Evolutionary conservation across 2,797 vertebrate species (phyloP), one percentile per base, ranked within the genome.

Genomic region (Typhlichthys subterraneus): DNA sequence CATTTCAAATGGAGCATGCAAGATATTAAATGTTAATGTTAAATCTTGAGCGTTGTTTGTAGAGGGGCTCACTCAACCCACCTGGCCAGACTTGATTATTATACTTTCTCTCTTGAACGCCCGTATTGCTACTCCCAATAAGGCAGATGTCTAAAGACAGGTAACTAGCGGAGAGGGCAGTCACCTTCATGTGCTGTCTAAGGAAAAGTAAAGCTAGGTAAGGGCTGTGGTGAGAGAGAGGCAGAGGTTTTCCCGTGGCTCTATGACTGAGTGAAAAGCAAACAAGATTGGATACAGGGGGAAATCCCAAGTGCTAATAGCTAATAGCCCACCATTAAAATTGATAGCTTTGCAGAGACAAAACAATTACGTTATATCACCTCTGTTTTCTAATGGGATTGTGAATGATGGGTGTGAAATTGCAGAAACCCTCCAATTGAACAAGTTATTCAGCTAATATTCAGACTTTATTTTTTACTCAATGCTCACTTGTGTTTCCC

Each of bases 251-350:
- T 29, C 29, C 12, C 76, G 57, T 53, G 72, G 79, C 58, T 68
- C 68, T 4, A 52, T 84, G 82, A 85, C 62, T 73, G 70, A 84
- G 84, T 77, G 67, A 85, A 84, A 82, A 77, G 73, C 57, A 65
- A 61, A 76, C 65, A 57, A 78, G 59, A 80, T 64, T 53, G 1
- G 70, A 79, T 80, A 63, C 71, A 68, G 54, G 38, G 72, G 80
- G 70, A 73, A 83, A 85, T 83, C 85, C 13, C 69, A 89, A 86
- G 81, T 70, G 74, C 52, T 60, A 29, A 29, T 29, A 29, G 72
- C 77, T 88, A 89, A 90, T 87, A 89, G 81, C 78, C 61, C 57
- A 63, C 62, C 76, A 79, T 81, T 77, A 76, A 83, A 85, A 74
- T 2, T 66, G 60, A 78, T 67, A 68, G 72, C 69, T 79, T 78